These are phyloP conservation scores for Eptesicus fuscus DNA, from an alignment of 2,113 vertebrate species.

Conservation along the genomic window DNA sequence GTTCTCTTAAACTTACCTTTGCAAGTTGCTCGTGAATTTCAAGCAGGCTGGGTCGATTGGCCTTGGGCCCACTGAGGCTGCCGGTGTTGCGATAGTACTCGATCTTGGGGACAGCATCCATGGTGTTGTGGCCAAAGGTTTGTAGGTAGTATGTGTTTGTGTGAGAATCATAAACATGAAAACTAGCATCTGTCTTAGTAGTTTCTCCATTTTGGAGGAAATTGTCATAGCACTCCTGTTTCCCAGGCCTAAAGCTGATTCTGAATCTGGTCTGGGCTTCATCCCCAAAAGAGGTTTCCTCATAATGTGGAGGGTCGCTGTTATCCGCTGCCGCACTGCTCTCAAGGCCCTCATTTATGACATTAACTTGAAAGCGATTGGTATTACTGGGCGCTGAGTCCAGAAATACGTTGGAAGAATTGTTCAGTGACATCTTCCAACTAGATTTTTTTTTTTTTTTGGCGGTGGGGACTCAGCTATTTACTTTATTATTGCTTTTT, in stretches of 20 bases:
- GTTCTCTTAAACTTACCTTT: slow-evolving; percentile 85
- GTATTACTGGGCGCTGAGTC: slow-evolving; percentile 74
- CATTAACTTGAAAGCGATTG: slow-evolving; percentile 85
- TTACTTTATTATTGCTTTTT: neutral
- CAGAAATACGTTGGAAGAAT: slow-evolving; percentile 78
- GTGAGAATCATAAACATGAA: slow-evolving; percentile 85
- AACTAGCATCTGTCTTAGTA: slow-evolving; percentile 84
- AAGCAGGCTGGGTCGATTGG: slow-evolving; percentile 91
- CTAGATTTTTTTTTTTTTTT: neutral
- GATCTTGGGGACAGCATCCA: slow-evolving; percentile 93
- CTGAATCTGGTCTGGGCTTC: slow-evolving; percentile 80
- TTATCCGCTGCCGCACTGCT: slow-evolving; percentile 68
- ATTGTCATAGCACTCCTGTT: slow-evolving; percentile 80
- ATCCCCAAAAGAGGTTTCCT: slow-evolving; percentile 88
- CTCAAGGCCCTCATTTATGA: slow-evolving; percentile 80
- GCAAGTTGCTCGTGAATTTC: slow-evolving; percentile 95
- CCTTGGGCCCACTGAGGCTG: slow-evolving; percentile 92
- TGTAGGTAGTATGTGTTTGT: slow-evolving; percentile 86
- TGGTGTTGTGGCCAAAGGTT: slow-evolving; percentile 95
- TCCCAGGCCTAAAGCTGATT: slow-evolving; percentile 81
- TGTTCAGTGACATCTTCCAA: slow-evolving; percentile 83
- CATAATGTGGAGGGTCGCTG: slow-evolving; percentile 87
- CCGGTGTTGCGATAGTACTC: slow-evolving; percentile 96
- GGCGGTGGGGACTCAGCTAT: neutral
- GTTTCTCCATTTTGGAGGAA: slow-evolving; percentile 82